Evolutionary conservation across 2,888 invertebrate species (phyloP).

Genomic region (Patella pellucida): DNA sequence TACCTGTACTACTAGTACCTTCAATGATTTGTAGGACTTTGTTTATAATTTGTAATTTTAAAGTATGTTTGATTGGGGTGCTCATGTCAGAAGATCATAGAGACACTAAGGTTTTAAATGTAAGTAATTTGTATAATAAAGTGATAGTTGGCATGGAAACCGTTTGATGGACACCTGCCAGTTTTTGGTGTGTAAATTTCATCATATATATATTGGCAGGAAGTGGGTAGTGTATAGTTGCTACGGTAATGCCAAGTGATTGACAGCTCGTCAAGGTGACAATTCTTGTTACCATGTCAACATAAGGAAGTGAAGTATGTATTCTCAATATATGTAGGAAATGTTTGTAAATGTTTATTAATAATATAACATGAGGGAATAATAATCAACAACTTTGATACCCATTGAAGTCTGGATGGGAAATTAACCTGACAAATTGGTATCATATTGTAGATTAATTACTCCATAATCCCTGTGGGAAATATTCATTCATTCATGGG

Average conservation of each 20-base stretch:
- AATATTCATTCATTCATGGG: no score
- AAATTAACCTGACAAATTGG: no score
- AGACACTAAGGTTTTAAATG: no score
- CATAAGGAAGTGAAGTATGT: neutral
- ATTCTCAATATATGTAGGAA: neutral
- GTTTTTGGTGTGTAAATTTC: slow-evolving; percentile 9
- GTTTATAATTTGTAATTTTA: no score
- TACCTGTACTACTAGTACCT: no score
- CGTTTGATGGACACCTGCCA: slow-evolving; percentile 4
- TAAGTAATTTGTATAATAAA: neutral
- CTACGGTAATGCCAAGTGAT: neutral
- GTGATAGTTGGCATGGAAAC: slow-evolving; percentile 10
- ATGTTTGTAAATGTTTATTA: slow-evolving; percentile 10
- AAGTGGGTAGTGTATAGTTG: neutral
- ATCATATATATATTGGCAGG: slow-evolving; percentile 1
- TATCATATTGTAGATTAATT: no score
- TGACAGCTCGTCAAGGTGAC: slow-evolving; percentile 2
- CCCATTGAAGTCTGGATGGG: no score
- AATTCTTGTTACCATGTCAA: neutral
- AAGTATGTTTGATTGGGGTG: no score
- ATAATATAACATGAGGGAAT: neutral
- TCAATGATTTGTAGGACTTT: no score
- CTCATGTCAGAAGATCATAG: no score
- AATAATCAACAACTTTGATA: no score
- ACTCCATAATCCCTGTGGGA: no score